Percentiles rank a stretch among this genome's conserved stretches.
Conservation (phyloP, 2,888 invertebrate species). For the Phania funesta region DNA sequence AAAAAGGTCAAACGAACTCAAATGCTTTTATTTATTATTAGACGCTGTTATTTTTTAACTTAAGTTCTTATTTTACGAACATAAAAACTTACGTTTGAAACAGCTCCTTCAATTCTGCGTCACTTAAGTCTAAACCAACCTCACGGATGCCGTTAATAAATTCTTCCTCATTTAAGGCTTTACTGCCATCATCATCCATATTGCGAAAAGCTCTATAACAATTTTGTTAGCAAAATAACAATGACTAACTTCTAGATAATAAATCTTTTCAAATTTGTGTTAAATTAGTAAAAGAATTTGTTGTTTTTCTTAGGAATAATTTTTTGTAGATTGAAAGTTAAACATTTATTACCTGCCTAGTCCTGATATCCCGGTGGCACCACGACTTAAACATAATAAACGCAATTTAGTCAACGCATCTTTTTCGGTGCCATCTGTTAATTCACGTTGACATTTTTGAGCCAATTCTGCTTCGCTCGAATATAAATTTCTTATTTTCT, state of each 20-base stretch:
- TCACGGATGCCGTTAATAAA: constrained; percentile 90
- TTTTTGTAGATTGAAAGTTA: not conserved
- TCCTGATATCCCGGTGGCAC: constrained; percentile 93
- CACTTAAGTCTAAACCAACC: constrained; percentile 86
- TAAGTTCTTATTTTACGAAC: not conserved
- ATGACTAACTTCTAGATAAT: constrained; percentile 25
- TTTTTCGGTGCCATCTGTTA: constrained; percentile 82
- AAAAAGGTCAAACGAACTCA: not conserved
- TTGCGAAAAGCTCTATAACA: constrained; percentile 87
- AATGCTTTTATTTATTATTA: constrained; percentile 13
- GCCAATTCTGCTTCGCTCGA: constrained; percentile 89
- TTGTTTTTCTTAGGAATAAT: constrained; percentile 4
- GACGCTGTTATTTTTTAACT: constrained; percentile 6
- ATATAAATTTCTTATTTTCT: constrained; percentile 73
- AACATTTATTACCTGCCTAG: constrained; percentile 85
- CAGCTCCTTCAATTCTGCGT: constrained; percentile 80
- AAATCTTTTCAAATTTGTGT: constrained; percentile 52
- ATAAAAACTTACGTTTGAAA: constrained; percentile 73
- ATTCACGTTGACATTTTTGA: constrained; percentile 86
- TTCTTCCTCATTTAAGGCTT: constrained; percentile 89
- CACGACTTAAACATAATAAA: constrained; percentile 90
- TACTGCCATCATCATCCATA: constrained; percentile 96
- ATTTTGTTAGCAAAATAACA: constrained; percentile 28
- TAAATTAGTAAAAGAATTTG: constrained; percentile 31
- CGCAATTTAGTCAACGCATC: constrained; percentile 93